phyloP scores from a whole-genome alignment of 1,140 invertebrate genomes.

The Procambarus clarkii region DNA sequence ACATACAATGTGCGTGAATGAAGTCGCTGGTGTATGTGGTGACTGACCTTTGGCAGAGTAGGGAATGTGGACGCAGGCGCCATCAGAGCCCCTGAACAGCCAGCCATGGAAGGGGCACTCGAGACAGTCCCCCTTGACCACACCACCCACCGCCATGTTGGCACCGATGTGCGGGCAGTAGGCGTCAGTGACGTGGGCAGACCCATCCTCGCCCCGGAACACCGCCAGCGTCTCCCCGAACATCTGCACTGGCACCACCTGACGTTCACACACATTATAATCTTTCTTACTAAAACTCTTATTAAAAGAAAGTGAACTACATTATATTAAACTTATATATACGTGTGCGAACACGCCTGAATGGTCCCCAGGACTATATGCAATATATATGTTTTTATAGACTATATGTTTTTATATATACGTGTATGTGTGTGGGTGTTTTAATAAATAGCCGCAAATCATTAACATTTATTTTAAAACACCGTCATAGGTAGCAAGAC shows the following conservation, averaged over 20 bases:
- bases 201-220: slow-evolving; percentile 81
- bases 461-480: too few relatives aligned
- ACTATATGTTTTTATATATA: too few relatives aligned
- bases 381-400: too few relatives aligned
- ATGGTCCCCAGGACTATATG: too few relatives aligned
- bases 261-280: not conserved
- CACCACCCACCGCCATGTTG: slow-evolving; percentile 86
- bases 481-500: not conserved
- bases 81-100: slow-evolving; percentile 85
- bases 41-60: slow-evolving; percentile 79
- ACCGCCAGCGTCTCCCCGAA: slow-evolving; percentile 80
- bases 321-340: too few relatives aligned
- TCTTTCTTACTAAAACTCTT: too few relatives aligned
- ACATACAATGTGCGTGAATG: too few relatives aligned
- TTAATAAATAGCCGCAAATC: too few relatives aligned
- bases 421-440: too few relatives aligned
- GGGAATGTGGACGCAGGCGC: slow-evolving; percentile 84
- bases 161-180: slow-evolving; percentile 94
- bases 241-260: slow-evolving; percentile 53
- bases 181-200: slow-evolving; percentile 85
- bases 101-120: slow-evolving; percentile 94
- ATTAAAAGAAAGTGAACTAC: too few relatives aligned
- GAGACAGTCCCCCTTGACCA: slow-evolving; percentile 85
- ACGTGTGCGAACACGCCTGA: too few relatives aligned
- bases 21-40: too few relatives aligned